These are phyloP conservation scores for Corvus moneduloides DNA, from an alignment of 2,113 vertebrate genomes.

Conservation along the genomic window DNA sequence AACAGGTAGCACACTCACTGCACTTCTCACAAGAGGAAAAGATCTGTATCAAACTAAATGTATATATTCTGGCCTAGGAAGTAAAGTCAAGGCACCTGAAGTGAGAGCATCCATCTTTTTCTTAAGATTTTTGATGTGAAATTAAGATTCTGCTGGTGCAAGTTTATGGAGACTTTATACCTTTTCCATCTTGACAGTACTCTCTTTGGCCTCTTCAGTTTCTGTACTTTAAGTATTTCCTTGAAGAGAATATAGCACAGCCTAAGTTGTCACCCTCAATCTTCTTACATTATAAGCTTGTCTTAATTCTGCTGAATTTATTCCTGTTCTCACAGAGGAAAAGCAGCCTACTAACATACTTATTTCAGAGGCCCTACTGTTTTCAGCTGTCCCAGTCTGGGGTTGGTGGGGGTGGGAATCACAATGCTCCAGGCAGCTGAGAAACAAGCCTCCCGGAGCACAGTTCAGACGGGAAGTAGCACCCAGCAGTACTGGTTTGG, in stretches of 20 bases:
- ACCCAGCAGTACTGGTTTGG: not conserved
- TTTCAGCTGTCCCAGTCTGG: not conserved
- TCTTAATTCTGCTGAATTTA: not conserved
- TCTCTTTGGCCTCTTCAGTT: not conserved
- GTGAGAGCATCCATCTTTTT: not conserved
- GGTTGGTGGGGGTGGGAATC: not conserved
- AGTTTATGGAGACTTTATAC: not conserved
- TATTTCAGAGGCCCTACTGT: not conserved
- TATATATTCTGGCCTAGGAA: not conserved
- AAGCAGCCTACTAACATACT: not conserved
- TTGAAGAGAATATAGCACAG: not conserved
- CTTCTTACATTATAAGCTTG: not conserved
- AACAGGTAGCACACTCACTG: not conserved
- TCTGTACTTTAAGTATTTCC: not conserved
- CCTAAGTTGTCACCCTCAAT: not conserved
- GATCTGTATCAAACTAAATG: not conserved
- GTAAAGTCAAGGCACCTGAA: not conserved
- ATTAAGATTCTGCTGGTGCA: not conserved
- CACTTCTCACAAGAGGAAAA: not conserved
- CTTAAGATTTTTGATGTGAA: not conserved
- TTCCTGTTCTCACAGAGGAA: not conserved
- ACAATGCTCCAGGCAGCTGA: not conserved
- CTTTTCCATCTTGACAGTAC: not conserved
- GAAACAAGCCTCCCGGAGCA: not conserved
- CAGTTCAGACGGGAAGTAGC: accelerated